phyloP scores from a whole-genome alignment of 2,888 invertebrate species.

The Aphelenchoides bicaudatus region DNA sequence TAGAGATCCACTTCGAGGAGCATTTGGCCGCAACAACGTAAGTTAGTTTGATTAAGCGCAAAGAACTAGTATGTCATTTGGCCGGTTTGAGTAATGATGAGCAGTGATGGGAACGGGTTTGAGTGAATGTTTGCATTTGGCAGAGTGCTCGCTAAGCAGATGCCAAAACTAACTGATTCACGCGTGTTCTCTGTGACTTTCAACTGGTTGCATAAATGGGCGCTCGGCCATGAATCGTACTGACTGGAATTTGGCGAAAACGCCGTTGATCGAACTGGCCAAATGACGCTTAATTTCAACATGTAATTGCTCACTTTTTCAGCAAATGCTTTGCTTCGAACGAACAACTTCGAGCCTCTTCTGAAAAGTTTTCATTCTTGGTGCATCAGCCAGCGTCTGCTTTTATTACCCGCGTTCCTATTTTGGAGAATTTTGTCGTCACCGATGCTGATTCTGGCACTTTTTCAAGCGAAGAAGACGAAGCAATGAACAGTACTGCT shows the following conservation, averaged over 20 bases:
- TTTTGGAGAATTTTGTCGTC: slow-evolving; percentile 5
- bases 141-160: too few relatives aligned
- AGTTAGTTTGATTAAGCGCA: not conserved
- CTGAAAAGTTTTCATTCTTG: slow-evolving; percentile 9
- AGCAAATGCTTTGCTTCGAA: not conserved
- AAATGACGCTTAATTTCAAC: not conserved
- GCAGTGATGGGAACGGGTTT: too few relatives aligned
- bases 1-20: slow-evolving; percentile 10
- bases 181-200: too few relatives aligned
- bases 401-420: not conserved
- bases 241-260: too few relatives aligned
- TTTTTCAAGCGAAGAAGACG: slow-evolving; percentile 36
- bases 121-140: too few relatives aligned
- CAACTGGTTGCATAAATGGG: too few relatives aligned
- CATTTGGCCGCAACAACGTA: not conserved
- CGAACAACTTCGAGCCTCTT: not conserved
- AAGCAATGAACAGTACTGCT: slow-evolving; percentile 7
- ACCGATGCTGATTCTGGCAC: slow-evolving; percentile 42
- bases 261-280: slow-evolving; percentile 1
- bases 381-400: slow-evolving; percentile 2
- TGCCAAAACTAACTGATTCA: too few relatives aligned
- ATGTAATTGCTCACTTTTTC: too few relatives aligned
- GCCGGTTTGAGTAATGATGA: too few relatives aligned
- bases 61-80: too few relatives aligned
- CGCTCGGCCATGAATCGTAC: too few relatives aligned